phyloP scores from a whole-genome alignment of 1,140 invertebrate genomes.

The Drosophila equinoxialis region DNA sequence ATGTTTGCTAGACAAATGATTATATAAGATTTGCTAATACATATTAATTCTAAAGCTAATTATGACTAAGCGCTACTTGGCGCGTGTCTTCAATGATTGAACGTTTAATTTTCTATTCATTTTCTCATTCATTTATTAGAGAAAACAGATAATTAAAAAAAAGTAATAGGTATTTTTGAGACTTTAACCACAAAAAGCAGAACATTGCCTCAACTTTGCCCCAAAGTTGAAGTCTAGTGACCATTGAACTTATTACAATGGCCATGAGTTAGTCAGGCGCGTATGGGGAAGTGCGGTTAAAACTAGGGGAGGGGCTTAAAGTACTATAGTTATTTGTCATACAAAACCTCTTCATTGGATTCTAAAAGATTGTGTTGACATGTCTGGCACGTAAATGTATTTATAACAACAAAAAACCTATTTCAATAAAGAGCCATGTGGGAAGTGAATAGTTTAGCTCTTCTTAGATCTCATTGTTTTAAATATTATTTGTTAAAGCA shows the following conservation, averaged over 20 bases:
- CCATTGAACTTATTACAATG: conserved; percentile 72
- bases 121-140: neutral
- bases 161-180: conserved; percentile 12
- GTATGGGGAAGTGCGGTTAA: conserved; percentile 44
- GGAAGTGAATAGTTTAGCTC: conserved; percentile 27
- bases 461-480: conserved; percentile 51
- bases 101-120: neutral
- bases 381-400: conserved; percentile 29
- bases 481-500: conserved; percentile 16
- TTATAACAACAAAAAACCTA: conserved; percentile 23
- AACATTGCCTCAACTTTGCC: conserved; percentile 39
- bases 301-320: neutral
- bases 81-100: neutral
- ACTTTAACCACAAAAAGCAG: neutral
- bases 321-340: conserved; percentile 36
- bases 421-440: conserved; percentile 32
- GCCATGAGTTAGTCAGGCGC: conserved; percentile 51
- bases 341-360: conserved; percentile 47
- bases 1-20: neutral
- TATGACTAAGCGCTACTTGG: conserved; percentile 3
- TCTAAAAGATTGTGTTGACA: conserved; percentile 51
- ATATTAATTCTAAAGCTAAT: neutral
- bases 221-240: conserved; percentile 21
- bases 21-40: conserved; percentile 5
- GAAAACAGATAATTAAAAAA: neutral